These are phyloP conservation scores for Drosophila colorata DNA, from an alignment of 2,888 invertebrate species.

Conservation along the genomic window DNA sequence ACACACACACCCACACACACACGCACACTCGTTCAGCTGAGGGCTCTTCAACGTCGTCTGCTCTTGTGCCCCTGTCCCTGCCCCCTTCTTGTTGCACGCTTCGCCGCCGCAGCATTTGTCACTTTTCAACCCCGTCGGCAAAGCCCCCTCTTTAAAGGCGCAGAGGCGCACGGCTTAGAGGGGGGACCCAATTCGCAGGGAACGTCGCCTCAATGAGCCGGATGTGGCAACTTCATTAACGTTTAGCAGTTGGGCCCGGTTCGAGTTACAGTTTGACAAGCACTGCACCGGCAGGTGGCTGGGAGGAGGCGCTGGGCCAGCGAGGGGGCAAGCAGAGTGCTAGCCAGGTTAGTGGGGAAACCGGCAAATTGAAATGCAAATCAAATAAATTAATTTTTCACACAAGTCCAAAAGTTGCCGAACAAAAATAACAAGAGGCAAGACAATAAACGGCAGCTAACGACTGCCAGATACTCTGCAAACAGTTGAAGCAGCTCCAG, in stretches of 20 bases:
- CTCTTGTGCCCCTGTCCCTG: not conserved
- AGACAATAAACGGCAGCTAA: too few species aligned
- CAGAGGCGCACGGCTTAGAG: not conserved
- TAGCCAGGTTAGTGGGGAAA: not conserved
- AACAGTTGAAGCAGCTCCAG: not conserved
- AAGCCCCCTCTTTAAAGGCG: slow-evolving; percentile 3
- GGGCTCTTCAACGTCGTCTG: slow-evolving; percentile 45
- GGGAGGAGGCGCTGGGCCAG: too few species aligned
- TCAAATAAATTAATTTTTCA: slow-evolving; percentile 65
- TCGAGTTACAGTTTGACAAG: slow-evolving; percentile 23
- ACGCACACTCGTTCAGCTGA: slow-evolving; percentile 40
- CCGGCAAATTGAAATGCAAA: slow-evolving; percentile 65
- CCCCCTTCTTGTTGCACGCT: slow-evolving; percentile 35
- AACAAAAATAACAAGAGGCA: slow-evolving; percentile 1
- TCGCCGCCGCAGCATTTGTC: slow-evolving; percentile 68
- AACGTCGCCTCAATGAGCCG: slow-evolving; percentile 37
- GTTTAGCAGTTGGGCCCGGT: slow-evolving; percentile 34
- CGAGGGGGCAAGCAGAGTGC: not conserved
- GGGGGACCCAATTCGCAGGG: slow-evolving; percentile 16
- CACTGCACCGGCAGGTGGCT: slow-evolving; percentile 7
- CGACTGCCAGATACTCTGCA: not conserved
- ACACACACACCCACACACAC: slow-evolving; percentile 2
- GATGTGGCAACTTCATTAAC: slow-evolving; percentile 65
- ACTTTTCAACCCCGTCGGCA: slow-evolving; percentile 39
- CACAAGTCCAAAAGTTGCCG: slow-evolving; percentile 25